phyloP scores from a whole-genome alignment of 1,140 invertebrate genomes.

The Ganaspis sp. region DNA sequence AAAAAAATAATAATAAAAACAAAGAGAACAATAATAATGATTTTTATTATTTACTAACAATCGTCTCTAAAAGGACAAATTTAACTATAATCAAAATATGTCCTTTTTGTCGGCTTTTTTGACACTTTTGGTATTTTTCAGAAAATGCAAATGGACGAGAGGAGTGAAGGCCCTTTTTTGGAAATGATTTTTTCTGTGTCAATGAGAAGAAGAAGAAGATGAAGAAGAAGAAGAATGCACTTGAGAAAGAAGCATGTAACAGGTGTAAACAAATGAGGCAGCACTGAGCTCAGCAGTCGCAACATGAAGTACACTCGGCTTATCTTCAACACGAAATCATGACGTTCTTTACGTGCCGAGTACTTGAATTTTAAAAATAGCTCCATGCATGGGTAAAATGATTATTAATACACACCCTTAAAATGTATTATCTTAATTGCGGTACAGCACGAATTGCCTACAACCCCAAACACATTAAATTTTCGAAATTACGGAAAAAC shows the following conservation, averaged over 20 bases:
- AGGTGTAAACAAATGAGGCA: constrained; percentile 29
- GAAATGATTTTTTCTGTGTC: constrained; percentile 13
- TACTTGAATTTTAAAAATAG: constrained; percentile 29
- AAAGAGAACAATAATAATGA: too few relatives aligned
- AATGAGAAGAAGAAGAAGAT: not conserved
- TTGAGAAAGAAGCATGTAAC: constrained; percentile 14
- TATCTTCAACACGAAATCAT: constrained; percentile 25
- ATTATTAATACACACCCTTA: constrained; percentile 15
- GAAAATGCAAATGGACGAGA: not conserved
- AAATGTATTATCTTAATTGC: constrained; percentile 10
- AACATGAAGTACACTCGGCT: constrained; percentile 6
- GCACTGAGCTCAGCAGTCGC: constrained; percentile 25
- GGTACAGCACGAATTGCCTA: not conserved
- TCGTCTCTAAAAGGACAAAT: too few relatives aligned
- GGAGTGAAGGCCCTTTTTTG: not conserved
- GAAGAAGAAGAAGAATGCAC: not conserved
- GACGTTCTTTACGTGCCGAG: constrained; percentile 7
- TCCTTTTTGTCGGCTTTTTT: too few relatives aligned
- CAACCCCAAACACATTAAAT: not conserved
- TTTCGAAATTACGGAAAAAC: too few relatives aligned
- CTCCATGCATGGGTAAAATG: constrained; percentile 4
- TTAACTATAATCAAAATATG: too few relatives aligned
- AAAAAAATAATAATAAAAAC: too few relatives aligned
- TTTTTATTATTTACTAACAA: too few relatives aligned
- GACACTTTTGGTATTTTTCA: too few relatives aligned